phyloP scores from a whole-genome alignment of 2,888 invertebrate genomes.

The Dioctria rufipes region DNA sequence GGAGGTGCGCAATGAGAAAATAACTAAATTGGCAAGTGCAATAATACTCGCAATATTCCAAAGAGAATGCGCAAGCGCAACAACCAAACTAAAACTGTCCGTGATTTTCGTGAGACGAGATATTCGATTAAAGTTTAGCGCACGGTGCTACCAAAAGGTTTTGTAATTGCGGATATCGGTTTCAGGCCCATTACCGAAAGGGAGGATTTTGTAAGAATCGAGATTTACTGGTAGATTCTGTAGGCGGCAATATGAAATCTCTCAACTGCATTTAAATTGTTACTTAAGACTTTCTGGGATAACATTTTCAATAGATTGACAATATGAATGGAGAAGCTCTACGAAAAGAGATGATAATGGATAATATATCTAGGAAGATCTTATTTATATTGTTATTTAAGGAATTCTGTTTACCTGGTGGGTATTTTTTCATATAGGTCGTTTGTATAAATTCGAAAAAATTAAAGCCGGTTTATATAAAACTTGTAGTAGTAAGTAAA shows the following conservation, averaged over 20 bases:
- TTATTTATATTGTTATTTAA: too few relatives aligned
- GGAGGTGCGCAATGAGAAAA: slow-evolving; percentile 44
- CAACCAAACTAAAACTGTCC: slow-evolving; percentile 10
- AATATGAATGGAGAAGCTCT: too few relatives aligned
- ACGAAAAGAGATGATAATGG: too few relatives aligned
- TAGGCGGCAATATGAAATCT: slow-evolving; percentile 19
- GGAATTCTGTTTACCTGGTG: too few relatives aligned
- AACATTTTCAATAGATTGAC: too few relatives aligned
- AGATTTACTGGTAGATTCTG: slow-evolving; percentile 40
- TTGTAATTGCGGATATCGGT: slow-evolving; percentile 45
- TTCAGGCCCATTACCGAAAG: slow-evolving; percentile 41
- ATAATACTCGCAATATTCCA: slow-evolving; percentile 18
- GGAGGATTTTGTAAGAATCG: slow-evolving; percentile 45
- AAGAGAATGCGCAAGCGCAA: slow-evolving; percentile 43
- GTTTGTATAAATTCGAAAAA: too few relatives aligned
- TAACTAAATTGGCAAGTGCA: slow-evolving; percentile 52
- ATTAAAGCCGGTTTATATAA: too few relatives aligned
- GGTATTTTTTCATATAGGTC: too few relatives aligned
- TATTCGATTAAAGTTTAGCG: slow-evolving; percentile 44
- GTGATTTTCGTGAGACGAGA: slow-evolving; percentile 52
- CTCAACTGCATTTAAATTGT: slow-evolving; percentile 34
- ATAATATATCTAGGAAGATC: too few relatives aligned
- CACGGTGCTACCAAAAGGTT: slow-evolving; percentile 34
- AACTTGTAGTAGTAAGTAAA: too few relatives aligned
- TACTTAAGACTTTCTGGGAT: slow-evolving; percentile 26